phyloP scores from a whole-genome alignment of 2,113 vertebrate genomes.

The Periophthalmodon schlosseri region DNA sequence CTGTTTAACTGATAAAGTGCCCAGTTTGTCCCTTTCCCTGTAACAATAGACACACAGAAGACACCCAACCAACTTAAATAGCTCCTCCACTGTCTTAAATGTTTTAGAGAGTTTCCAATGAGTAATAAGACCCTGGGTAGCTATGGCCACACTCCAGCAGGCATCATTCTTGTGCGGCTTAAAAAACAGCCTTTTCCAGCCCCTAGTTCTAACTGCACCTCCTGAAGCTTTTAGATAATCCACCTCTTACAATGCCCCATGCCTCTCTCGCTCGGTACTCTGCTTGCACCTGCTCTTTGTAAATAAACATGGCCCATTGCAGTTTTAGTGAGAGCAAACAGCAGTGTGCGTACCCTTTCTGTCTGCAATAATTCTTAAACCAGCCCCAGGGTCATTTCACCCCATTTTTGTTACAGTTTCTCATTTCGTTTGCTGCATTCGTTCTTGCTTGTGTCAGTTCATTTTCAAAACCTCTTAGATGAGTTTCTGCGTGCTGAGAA shows the following conservation, averaged over 20 bases:
- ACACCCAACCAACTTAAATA: slow-evolving; percentile 50
- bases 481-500: slow-evolving; percentile 17
- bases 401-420: slow-evolving; percentile 27
- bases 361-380: slow-evolving; percentile 29
- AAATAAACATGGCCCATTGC: slow-evolving; percentile 32
- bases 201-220: slow-evolving; percentile 19
- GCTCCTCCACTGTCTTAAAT: slow-evolving; percentile 67
- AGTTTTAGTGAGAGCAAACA: slow-evolving; percentile 16
- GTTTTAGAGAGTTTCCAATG: slow-evolving; percentile 77
- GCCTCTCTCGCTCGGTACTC: slow-evolving; percentile 9
- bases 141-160: slow-evolving; percentile 12
- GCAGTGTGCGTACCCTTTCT: slow-evolving; percentile 13
- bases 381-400: slow-evolving; percentile 28
- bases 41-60: slow-evolving; percentile 14
- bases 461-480: slow-evolving; percentile 9
- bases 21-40: not conserved
- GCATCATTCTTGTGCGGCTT: slow-evolving; percentile 22
- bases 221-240: slow-evolving; percentile 54
- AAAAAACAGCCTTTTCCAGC: slow-evolving; percentile 14
- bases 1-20: not conserved
- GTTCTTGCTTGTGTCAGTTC: slow-evolving; percentile 7
- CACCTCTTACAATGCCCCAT: slow-evolving; percentile 41
- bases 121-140: slow-evolving; percentile 61
- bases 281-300: slow-evolving; percentile 28
- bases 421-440: slow-evolving; percentile 25